Evolutionary conservation across 2,797 vertebrate species (phyloP).

Genomic region (Sternotherus odoratus): DNA sequence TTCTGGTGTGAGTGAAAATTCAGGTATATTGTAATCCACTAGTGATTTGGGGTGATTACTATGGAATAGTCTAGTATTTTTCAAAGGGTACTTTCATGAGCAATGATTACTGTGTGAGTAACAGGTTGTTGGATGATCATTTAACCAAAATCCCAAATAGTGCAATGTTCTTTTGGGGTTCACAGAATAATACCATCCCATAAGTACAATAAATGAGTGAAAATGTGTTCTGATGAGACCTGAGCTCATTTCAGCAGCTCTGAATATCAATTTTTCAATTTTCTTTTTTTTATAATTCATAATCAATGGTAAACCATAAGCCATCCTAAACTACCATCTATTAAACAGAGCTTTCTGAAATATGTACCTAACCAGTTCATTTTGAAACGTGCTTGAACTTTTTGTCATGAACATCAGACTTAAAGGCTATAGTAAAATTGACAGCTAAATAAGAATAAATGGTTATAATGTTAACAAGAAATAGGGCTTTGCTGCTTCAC

Average conservation of each 20-base stretch:
- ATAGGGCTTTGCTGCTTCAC: conserved; percentile 71
- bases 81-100: not conserved
- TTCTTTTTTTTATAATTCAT: conserved; percentile 37
- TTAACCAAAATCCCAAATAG: not conserved
- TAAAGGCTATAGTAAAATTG: conserved; percentile 81
- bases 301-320: conserved; percentile 45
- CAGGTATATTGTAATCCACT: not conserved
- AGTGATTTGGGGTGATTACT: not conserved
- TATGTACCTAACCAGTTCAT: conserved; percentile 54
- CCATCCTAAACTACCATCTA: conserved; percentile 54
- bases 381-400: conserved; percentile 73
- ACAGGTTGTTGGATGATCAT: not conserved
- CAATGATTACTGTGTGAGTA: not conserved
- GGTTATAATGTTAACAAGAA: conserved; percentile 67
- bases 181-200: not conserved
- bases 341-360: conserved; percentile 60
- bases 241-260: not conserved
- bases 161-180: not conserved
- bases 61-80: not conserved
- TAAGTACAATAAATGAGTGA: not conserved
- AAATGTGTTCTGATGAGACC: not conserved
- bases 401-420: conserved; percentile 70
- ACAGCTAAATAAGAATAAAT: conserved; percentile 82
- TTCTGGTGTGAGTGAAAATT: not conserved
- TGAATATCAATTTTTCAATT: conserved; percentile 37